Conservation (phyloP, 2,113 vertebrate genomes). For the Melanotaenia duboulayi region DNA sequence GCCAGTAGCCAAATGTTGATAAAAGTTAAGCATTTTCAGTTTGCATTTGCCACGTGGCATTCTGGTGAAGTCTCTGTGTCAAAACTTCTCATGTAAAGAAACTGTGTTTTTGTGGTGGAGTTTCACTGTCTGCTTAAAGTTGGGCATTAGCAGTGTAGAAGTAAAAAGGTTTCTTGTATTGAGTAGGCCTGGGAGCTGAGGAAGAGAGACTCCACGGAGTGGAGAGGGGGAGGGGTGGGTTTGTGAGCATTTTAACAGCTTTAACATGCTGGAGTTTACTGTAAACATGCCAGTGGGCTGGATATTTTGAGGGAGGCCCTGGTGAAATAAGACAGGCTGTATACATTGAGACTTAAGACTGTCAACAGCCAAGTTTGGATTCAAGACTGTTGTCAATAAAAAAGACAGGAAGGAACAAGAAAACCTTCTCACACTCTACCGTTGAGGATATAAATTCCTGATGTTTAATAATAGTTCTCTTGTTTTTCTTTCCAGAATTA, state of each 20-base stretch:
- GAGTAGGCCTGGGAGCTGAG: slow-evolving; percentile 16
- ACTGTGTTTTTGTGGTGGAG: neutral
- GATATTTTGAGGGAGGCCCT: slow-evolving; percentile 65
- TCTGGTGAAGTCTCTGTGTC: neutral
- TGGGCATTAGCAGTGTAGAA: slow-evolving; percentile 9
- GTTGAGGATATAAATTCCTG: neutral
- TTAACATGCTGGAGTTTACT: slow-evolving; percentile 63
- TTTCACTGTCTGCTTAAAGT: neutral
- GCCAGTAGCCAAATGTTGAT: slow-evolving; percentile 35
- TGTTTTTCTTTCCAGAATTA: neutral
- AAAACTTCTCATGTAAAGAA: neutral
- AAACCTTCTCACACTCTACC: neutral
- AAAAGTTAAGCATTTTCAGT: slow-evolving; percentile 25
- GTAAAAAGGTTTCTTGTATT: slow-evolving; percentile 23
- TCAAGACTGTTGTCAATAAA: slow-evolving; percentile 32
- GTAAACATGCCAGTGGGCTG: slow-evolving; percentile 67
- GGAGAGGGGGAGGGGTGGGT: neutral
- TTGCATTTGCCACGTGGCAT: slow-evolving; percentile 19
- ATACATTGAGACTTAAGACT: slow-evolving; percentile 60
- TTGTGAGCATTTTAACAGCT: slow-evolving; percentile 55
- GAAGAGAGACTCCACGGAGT: slow-evolving; percentile 1
- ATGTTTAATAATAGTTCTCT: no score
- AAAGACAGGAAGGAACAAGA: neutral
- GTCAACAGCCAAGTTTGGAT: slow-evolving; percentile 59
- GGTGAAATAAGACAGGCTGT: slow-evolving; percentile 50